Conservation (phyloP, 2,113 vertebrate species). For the Scytalopus superciliaris region DNA sequence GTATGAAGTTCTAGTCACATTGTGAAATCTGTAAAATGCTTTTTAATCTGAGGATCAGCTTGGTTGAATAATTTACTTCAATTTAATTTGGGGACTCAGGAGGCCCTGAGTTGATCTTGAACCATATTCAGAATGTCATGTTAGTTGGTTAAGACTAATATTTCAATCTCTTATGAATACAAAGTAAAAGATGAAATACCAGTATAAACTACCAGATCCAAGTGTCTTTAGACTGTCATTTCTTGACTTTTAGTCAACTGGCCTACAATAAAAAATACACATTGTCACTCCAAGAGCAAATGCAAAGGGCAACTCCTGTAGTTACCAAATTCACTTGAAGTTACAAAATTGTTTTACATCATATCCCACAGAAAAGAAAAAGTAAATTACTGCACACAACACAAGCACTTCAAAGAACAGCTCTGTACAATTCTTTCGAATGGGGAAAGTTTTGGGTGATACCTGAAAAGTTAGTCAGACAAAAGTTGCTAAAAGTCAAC, state of each 20-base stretch:
- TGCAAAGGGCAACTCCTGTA: not conserved
- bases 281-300: not conserved
- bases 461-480: not conserved
- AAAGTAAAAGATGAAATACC: not conserved
- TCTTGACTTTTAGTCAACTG: not conserved
- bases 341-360: not conserved
- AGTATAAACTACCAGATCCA: not conserved
- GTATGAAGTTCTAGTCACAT: not conserved
- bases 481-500: not conserved
- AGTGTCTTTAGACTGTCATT: not conserved
- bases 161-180: not conserved
- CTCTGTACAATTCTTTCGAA: not conserved
- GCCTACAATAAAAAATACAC: not conserved
- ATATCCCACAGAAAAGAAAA: not conserved
- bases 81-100: not conserved
- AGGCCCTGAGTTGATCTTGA: not conserved
- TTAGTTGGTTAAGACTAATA: not conserved
- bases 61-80: not conserved
- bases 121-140: not conserved
- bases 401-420: not conserved
- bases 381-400: not conserved
- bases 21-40: not conserved
- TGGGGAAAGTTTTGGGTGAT: not conserved
- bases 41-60: not conserved
- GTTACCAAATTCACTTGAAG: not conserved